phyloP scores from a whole-genome alignment of 1,140 invertebrate species.

The Leptonema lineaticorne region DNA sequence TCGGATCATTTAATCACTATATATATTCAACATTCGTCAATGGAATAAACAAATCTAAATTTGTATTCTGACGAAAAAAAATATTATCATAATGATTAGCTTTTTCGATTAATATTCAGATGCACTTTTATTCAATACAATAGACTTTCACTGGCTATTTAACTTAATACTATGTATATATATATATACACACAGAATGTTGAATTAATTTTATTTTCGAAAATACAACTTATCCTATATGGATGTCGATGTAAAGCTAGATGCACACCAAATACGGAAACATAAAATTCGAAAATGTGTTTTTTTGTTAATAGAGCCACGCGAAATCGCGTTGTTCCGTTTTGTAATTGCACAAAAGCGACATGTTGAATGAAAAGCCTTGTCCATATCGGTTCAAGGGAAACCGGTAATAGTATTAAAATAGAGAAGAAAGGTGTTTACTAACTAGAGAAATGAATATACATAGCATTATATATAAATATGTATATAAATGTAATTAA shows the following conservation, averaged over 20 bases:
- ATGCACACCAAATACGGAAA: neutral
- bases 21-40: too few relatives aligned
- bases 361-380: slow-evolving; percentile 19
- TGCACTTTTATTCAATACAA: too few relatives aligned
- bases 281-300: neutral
- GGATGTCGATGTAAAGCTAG: neutral
- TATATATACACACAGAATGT: neutral
- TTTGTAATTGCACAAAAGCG: neutral
- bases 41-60: too few relatives aligned
- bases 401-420: neutral
- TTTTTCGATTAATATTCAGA: too few relatives aligned
- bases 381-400: slow-evolving; percentile 16
- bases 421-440: slow-evolving; percentile 13
- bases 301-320: too few relatives aligned
- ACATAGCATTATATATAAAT: too few relatives aligned
- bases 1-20: too few relatives aligned
- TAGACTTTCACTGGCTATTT: too few relatives aligned
- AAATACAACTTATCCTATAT: neutral
- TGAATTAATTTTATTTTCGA: neutral
- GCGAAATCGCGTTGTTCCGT: neutral
- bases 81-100: too few relatives aligned
- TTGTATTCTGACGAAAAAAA: too few relatives aligned
- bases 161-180: too few relatives aligned
- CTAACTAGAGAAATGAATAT: neutral
- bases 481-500: slow-evolving; percentile 1